Base-by-base conservation (phyloP, 2,797 vertebrate genomes). In the Columba guinea region DNA sequence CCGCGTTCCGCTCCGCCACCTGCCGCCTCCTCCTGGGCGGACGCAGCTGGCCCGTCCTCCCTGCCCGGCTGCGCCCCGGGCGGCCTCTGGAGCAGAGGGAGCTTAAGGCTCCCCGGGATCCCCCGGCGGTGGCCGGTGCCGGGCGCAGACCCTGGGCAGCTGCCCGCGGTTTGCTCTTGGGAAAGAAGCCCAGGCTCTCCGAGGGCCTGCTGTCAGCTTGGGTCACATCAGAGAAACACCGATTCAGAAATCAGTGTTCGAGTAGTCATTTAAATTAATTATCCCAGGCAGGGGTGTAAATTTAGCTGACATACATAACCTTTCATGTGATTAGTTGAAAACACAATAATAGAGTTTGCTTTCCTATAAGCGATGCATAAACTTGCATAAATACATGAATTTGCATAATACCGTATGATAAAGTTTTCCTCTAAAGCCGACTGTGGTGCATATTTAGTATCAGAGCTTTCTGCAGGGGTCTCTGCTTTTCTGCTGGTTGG, bases 31-130 rank as follows among this genome's bases (percentile, higher is more conserved):
- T 20, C 4, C 23, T 9, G 5, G 24, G 2, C 10, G 15, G 55
- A 7, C 22, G 35, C 46, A 4, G 49, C 12, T 4, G 6, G 15
- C 14, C 23, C 11, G 13, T 68, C 14, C 7, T 37, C 4, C 24
- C 46, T 12, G 24, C 32, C 10, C 10, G 17, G 20, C 10, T 1
- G 21, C 17, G 48, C 56, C 10, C 8, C 17, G 9, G 23, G 26
- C 26, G 7, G 62, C 21, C n/a, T 24, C 56, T 7, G 3, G 5
- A 16, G 27, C 55, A 5, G 37, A 24, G 9, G 22, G 32, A 21
- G 8, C 24, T 27, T 34, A 8, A 16, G 9, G 51, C 3, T 12
- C 3, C 1, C 9, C 16, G 0, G 12, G 37, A 3, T n/a, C 5
- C 20, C 24, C 39, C 11, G 32, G 41, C 48, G 3, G 14, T 7